A percentile compares a stretch with the other conserved stretches of the same genome.
phyloP scores from a whole-genome alignment of 1,140 invertebrate genomes.

The Chironomus striatipennis region DNA sequence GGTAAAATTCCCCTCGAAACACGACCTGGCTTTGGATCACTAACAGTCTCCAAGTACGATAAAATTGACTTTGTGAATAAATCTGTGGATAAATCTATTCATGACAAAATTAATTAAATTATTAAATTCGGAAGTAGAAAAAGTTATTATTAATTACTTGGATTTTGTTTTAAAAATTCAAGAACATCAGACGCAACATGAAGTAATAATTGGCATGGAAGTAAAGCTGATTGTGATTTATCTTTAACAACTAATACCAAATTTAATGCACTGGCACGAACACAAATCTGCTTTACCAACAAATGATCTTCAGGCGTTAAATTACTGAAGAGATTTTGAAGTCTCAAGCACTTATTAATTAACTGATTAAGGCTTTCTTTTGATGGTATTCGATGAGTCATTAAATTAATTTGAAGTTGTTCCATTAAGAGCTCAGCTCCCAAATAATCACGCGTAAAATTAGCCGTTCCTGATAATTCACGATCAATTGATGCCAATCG shows the following conservation, averaged over 20 bases:
- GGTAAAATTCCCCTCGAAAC: constrained; percentile 73
- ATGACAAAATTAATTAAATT: constrained; percentile 30
- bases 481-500: constrained; percentile 78
- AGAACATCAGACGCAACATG: constrained; percentile 37
- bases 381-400: constrained; percentile 33
- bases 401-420: constrained; percentile 36
- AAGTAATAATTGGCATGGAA: constrained; percentile 42
- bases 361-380: constrained; percentile 44
- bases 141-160: neutral
- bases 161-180: constrained; percentile 31
- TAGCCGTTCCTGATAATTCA: constrained; percentile 69
- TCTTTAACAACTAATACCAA: constrained; percentile 59
- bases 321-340: constrained; percentile 78
- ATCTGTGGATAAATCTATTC: constrained; percentile 52
- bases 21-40: constrained; percentile 77
- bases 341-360: constrained; percentile 59
- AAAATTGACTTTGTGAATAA: constrained; percentile 72
- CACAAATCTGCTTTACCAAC: constrained; percentile 70
- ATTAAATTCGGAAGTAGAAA: neutral
- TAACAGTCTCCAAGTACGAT: constrained; percentile 62
- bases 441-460: constrained; percentile 78
- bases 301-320: constrained; percentile 63
- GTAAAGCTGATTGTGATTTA: constrained; percentile 42
- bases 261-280: constrained; percentile 76
- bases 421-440: constrained; percentile 50